Percentiles rank a stretch among this genome's conserved stretches.
These are phyloP conservation scores for Papilio xuthus DNA, from an alignment of 1,140 invertebrate genomes.

Conservation along the genomic window DNA sequence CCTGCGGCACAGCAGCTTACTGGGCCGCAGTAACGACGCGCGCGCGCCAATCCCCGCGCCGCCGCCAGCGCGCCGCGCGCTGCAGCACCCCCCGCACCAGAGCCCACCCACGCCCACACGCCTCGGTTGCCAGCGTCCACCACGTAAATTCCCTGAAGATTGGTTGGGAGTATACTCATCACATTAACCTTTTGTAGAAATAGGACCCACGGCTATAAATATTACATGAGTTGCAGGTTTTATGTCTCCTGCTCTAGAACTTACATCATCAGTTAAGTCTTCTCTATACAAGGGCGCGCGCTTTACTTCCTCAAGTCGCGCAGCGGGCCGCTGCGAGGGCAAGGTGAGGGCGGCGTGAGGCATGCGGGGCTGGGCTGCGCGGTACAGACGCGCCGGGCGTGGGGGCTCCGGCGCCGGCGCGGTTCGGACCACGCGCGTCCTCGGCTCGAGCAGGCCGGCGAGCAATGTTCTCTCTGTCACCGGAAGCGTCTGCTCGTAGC, in stretches of 20 bases:
- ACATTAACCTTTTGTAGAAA: no score
- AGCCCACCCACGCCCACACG: constrained; percentile 97
- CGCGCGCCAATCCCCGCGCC: constrained; percentile 93
- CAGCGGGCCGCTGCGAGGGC: constrained; percentile 90
- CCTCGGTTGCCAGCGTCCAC: constrained; percentile 93
- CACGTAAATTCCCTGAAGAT: constrained; percentile 89
- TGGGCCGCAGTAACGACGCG: constrained; percentile 91
- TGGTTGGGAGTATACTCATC: background rate
- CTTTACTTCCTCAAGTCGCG: constrained; percentile 94
- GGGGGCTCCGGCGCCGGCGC: constrained; percentile 78
- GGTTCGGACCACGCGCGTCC: constrained; percentile 83
- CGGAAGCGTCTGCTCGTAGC: constrained; percentile 89
- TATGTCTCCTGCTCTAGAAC: constrained; percentile 41
- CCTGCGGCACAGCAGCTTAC: constrained; percentile 91
- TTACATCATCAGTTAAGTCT: constrained; percentile 90
- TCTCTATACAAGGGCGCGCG: constrained; percentile 89
- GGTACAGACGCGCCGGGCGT: constrained; percentile 82
- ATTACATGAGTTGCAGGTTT: no score
- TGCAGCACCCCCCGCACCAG: constrained; percentile 92
- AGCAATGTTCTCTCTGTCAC: constrained; percentile 85
- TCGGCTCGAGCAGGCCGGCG: constrained; percentile 86
- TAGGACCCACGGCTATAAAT: no score
- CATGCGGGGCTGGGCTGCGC: constrained; percentile 78
- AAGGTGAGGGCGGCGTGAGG: constrained; percentile 88
- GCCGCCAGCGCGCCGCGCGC: constrained; percentile 88